Conservation (phyloP, 2,888 invertebrate species). For the Melanostoma scalare region DNA sequence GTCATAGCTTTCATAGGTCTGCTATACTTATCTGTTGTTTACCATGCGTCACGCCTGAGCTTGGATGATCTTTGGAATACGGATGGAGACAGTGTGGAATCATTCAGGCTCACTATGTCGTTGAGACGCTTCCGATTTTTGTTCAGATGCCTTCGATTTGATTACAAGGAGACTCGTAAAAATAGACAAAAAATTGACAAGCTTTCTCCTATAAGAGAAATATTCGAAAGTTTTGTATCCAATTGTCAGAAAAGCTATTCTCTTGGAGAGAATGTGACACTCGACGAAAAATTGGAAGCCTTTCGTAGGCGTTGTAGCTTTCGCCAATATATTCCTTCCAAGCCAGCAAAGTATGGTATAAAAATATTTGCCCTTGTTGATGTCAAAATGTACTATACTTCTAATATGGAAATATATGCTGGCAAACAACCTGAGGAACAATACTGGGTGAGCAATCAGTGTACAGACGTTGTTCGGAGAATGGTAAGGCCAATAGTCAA, state of each 20-base stretch:
- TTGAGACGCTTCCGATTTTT: constrained; percentile 74
- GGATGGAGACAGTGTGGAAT: constrained; percentile 75
- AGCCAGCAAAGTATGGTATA: constrained; percentile 15
- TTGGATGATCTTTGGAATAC: constrained; percentile 74
- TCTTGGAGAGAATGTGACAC: constrained; percentile 73
- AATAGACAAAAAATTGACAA: background rate
- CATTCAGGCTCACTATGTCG: constrained; percentile 75
- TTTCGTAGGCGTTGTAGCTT: constrained; percentile 75
- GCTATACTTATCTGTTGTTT: constrained; percentile 76
- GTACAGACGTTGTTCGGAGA: constrained; percentile 62
- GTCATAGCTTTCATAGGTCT: constrained; percentile 76
- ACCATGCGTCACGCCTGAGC: constrained; percentile 71
- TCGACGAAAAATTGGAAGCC: constrained; percentile 75
- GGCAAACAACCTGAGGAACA: constrained; percentile 74
- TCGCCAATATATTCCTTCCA: constrained; percentile 75
- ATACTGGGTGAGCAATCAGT: constrained; percentile 59
- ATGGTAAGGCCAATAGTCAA: constrained; percentile 21
- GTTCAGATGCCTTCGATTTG: constrained; percentile 68
- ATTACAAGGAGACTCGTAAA: background rate
- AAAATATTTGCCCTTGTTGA: constrained; percentile 31
- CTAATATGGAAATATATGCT: constrained; percentile 74
- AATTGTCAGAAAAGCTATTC: constrained; percentile 75
- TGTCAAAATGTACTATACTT: constrained; percentile 14
- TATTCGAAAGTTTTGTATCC: constrained; percentile 76
- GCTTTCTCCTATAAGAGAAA: constrained; percentile 40